phyloP scores from a whole-genome alignment of 2,797 vertebrate species.

The Emydoidea blandingii region DNA sequence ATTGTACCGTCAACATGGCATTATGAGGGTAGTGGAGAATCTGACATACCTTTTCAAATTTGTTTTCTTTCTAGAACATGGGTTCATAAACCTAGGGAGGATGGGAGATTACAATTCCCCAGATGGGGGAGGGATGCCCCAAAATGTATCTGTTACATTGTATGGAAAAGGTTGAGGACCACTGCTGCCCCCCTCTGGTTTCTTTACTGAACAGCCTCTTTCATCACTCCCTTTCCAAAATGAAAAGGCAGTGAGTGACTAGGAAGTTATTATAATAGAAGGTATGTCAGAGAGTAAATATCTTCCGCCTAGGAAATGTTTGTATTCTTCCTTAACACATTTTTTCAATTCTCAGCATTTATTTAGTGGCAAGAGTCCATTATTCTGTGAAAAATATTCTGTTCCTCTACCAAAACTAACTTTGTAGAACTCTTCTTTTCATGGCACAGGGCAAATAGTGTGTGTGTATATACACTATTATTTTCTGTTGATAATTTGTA shows the following conservation, averaged over 20 bases:
- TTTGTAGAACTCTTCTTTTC: not conserved
- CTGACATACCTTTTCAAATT: not conserved
- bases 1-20: not conserved
- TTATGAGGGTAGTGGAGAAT: not conserved
- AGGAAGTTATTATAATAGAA: not conserved
- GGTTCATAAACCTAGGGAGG: not conserved
- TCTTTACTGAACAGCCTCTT: not conserved
- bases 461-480: not conserved
- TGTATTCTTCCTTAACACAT: not conserved
- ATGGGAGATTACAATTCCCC: not conserved
- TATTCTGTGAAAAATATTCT: not conserved
- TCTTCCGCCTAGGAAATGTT: not conserved
- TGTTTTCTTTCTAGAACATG: rapidly evolving
- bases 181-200: not conserved
- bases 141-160: not conserved
- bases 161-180: not conserved
- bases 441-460: not conserved
- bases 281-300: not conserved
- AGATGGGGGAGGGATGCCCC: not conserved
- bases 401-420: not conserved
- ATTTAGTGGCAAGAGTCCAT: not conserved
- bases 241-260: not conserved
- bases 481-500: not conserved
- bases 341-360: not conserved
- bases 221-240: not conserved